phyloP scores from a whole-genome alignment of 2,888 invertebrate genomes.

The Cybosia mesomella region DNA sequence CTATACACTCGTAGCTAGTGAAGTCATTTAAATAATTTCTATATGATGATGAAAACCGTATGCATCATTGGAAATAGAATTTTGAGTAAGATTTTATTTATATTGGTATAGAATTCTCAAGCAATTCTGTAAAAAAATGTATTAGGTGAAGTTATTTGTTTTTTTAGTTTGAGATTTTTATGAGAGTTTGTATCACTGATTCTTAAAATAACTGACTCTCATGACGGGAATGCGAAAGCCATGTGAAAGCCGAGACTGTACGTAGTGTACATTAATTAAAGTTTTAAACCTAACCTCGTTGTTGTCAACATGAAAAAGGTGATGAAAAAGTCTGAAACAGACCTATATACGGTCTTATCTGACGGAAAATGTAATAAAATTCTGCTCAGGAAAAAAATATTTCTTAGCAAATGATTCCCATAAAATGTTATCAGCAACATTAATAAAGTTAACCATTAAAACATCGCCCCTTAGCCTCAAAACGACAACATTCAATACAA shows the following conservation, averaged over 20 bases:
- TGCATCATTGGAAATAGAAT: too few species aligned
- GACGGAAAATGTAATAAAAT: background rate
- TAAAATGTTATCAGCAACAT: constrained; percentile 9
- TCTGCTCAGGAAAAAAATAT: background rate
- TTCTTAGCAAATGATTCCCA: background rate
- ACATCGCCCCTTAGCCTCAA: background rate
- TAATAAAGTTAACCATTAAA: constrained; percentile 21
- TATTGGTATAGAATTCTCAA: too few species aligned
- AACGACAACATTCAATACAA: constrained; percentile 29
- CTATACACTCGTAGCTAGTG: too few species aligned
- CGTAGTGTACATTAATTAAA: background rate
- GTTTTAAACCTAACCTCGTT: background rate
- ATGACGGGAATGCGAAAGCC: too few species aligned
- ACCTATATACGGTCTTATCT: background rate
- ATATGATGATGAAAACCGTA: too few species aligned
- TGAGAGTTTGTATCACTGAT: too few species aligned
- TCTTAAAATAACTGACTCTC: too few species aligned
- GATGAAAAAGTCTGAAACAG: background rate
- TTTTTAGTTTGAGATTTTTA: too few species aligned
- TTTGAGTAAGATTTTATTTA: too few species aligned
- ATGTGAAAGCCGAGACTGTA: background rate
- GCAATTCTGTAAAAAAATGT: too few species aligned
- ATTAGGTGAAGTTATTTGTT: too few species aligned
- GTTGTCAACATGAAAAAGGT: background rate
- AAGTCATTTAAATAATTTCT: too few species aligned